Conservation (phyloP, 1,140 invertebrate species). For the Cotesia vestalis region DNA sequence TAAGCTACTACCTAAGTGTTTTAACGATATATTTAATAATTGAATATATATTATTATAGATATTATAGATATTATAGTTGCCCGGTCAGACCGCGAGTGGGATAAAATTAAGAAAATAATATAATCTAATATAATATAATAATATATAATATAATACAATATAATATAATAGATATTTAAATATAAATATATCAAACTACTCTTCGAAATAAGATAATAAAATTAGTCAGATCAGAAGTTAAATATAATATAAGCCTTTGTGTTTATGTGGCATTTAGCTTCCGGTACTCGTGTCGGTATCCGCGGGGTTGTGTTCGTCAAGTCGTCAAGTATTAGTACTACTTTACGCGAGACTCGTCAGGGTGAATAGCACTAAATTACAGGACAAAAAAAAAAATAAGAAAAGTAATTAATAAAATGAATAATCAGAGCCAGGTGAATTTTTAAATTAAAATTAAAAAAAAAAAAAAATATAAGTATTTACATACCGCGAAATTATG, state of each 20-base stretch:
- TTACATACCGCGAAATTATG: conserved; percentile 9
- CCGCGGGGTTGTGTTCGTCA: conserved; percentile 26
- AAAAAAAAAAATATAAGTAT: conserved; percentile 31
- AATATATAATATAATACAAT: no score
- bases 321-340: conserved; percentile 17
- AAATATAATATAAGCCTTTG: background rate
- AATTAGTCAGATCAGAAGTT: conserved; percentile 16
- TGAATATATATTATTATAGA: background rate
- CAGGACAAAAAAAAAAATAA: conserved; percentile 1
- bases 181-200: conserved; percentile 26
- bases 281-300: conserved; percentile 11
- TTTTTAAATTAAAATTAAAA: conserved; percentile 23
- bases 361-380: conserved; percentile 16
- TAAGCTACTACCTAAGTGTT: conserved; percentile 35
- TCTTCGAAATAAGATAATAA: conserved; percentile 14
- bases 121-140: background rate
- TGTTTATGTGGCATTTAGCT: conserved; percentile 23
- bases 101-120: background rate
- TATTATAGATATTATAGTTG: conserved; percentile 21
- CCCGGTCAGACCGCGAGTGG: conserved; percentile 22
- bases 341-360: conserved; percentile 26
- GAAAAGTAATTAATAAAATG: background rate
- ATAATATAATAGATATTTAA: conserved; percentile 9
- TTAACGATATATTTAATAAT: conserved; percentile 29
- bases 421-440: conserved; percentile 17